Evolutionary conservation across 2,113 vertebrate species (phyloP).

Genomic region (Esox niger): DNA sequence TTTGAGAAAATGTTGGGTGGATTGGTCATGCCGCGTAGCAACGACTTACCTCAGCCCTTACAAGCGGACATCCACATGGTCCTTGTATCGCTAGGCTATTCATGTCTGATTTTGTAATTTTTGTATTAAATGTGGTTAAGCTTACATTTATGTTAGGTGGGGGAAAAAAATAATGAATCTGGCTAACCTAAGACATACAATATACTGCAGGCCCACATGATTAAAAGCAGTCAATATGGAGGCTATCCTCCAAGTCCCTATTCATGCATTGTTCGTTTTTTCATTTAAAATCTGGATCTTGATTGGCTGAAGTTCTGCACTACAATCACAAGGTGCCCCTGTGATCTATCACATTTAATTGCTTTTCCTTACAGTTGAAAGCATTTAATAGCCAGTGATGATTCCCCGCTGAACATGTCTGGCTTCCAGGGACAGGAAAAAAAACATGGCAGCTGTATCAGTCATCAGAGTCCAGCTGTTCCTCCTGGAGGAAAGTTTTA

Average conservation of each 20-base stretch:
- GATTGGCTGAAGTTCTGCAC: conserved; percentile 44
- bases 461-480: conserved; percentile 54
- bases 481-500: conserved; percentile 50
- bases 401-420: conserved; percentile 48
- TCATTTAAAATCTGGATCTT: conserved; percentile 31
- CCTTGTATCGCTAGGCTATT: no score
- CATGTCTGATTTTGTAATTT: no score
- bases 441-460: conserved; percentile 63
- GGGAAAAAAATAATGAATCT: no score
- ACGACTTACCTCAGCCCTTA: no score
- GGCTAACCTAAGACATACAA: no score
- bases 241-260: neutral
- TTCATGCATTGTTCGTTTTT: conserved; percentile 7
- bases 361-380: conserved; percentile 33
- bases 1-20: no score
- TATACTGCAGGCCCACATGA: no score
- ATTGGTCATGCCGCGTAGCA: no score
- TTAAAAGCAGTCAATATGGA: no score
- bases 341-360: conserved; percentile 64
- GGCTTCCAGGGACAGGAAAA: conserved; percentile 59
- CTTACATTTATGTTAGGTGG: no score
- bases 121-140: no score
- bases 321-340: conserved; percentile 55
- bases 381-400: conserved; percentile 21
- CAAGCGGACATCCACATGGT: no score